Conservation (phyloP, 2,797 vertebrate genomes). For the Micropoecilia bifurca region DNA sequence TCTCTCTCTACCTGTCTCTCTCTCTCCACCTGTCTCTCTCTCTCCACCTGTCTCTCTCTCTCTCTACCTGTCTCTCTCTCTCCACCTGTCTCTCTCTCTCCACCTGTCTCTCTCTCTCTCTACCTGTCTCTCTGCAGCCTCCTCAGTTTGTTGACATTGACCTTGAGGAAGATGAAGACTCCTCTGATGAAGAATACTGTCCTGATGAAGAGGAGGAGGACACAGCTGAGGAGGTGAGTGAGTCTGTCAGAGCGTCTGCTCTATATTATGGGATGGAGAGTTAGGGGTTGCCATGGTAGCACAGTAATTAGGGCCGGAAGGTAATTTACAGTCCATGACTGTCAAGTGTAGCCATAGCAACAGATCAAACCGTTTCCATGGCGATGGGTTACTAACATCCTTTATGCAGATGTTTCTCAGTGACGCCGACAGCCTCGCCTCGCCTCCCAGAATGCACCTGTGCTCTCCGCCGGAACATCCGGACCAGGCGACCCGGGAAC, state of each 20-base stretch:
- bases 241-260: too few species aligned
- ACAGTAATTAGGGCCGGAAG: neutral
- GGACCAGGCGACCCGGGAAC: constrained; percentile 20
- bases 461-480: constrained; percentile 44
- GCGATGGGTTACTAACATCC: neutral
- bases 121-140: constrained; percentile 70
- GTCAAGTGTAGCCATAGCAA: neutral
- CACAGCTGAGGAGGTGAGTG: constrained; percentile 89
- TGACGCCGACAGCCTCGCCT: constrained; percentile 90
- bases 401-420: constrained; percentile 86
- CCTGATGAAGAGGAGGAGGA: constrained; percentile 94
- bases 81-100: neutral
- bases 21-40: too few species aligned
- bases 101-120: neutral
- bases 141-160: constrained; percentile 96
- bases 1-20: too few species aligned
- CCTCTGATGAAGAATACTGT: constrained; percentile 95
- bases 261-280: too few species aligned
- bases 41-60: too few species aligned
- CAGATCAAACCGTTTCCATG: neutral
- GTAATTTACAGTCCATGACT: too few species aligned
- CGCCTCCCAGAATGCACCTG: constrained; percentile 83
- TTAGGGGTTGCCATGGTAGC: too few species aligned
- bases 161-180: constrained; percentile 93
- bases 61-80: neutral